phyloP scores from a whole-genome alignment of 2,888 invertebrate species.

The Drosophila monieri region DNA sequence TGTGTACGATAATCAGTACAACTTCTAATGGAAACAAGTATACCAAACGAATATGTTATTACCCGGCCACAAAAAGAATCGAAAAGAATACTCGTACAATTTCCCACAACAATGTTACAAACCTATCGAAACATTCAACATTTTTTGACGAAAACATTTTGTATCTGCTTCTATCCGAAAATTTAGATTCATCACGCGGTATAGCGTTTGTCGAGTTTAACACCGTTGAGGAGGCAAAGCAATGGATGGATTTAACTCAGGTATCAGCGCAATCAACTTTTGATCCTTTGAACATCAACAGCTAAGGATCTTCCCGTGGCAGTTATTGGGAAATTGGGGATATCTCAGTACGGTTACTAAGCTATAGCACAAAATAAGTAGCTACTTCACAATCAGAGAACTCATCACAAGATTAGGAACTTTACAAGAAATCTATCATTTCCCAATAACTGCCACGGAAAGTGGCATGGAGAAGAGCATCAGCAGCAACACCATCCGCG shows the following conservation, averaged over 20 bases:
- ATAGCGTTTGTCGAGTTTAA: constrained; percentile 97
- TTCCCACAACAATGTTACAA: constrained; percentile 66
- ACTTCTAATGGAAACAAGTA: constrained; percentile 30
- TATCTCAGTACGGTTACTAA: background rate
- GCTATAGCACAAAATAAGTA: background rate
- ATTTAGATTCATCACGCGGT: constrained; percentile 95
- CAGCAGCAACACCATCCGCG: constrained; percentile 28
- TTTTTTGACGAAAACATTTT: constrained; percentile 84
- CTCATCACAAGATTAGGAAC: background rate
- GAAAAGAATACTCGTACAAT: constrained; percentile 43
- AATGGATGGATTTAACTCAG: constrained; percentile 96
- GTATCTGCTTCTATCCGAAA: constrained; percentile 87
- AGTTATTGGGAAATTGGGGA: constrained; percentile 25
- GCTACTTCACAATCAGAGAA: background rate
- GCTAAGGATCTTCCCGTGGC: constrained; percentile 7
- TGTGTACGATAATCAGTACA: constrained; percentile 6
- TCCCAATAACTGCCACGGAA: background rate
- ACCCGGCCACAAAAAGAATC: constrained; percentile 31
- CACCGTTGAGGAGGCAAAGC: constrained; percentile 93
- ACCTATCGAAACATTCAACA: constrained; percentile 73
- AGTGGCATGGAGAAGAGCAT: constrained; percentile 10
- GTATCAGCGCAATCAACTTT: constrained; percentile 72
- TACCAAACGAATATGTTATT: constrained; percentile 18
- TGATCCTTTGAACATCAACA: constrained; percentile 31
- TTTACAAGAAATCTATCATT: constrained; percentile 7